Percentiles rank a stretch among this genome's conserved stretches.
These are phyloP conservation scores for Ardeotis arabs DNA, from an alignment of 2,113 vertebrate genomes.

Conservation along the genomic window DNA sequence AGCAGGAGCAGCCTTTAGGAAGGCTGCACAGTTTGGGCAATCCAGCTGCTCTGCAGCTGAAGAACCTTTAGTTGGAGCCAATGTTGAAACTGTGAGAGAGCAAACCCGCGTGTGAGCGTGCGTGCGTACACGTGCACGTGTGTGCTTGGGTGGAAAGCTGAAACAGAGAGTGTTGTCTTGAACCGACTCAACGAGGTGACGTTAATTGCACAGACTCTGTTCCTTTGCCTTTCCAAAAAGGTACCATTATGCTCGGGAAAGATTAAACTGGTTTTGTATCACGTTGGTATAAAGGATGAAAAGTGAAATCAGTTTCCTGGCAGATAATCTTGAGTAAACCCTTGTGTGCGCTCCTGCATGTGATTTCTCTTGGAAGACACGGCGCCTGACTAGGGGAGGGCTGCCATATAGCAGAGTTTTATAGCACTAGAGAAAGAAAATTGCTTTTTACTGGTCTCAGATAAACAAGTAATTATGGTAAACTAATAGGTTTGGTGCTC, in stretches of 20 bases:
- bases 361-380: not conserved
- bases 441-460: not conserved
- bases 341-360: not conserved
- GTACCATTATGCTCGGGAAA: not conserved
- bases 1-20: not conserved
- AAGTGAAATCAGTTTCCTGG: not conserved
- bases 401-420: not conserved
- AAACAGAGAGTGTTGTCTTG: not conserved
- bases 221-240: not conserved
- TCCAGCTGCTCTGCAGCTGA: not conserved
- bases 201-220: not conserved
- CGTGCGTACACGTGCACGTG: accelerated
- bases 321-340: not conserved
- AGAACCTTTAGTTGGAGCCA: not conserved
- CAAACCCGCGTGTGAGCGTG: accelerated
- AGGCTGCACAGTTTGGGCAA: not conserved
- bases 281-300: not conserved
- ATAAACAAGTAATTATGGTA: not conserved
- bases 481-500: not conserved
- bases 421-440: not conserved
- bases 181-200: not conserved
- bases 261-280: not conserved
- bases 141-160: not conserved
- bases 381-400: not conserved
- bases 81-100: not conserved